Evolutionary conservation across 2,113 vertebrate genomes (phyloP).

Genomic region (Mellivora capensis): DNA sequence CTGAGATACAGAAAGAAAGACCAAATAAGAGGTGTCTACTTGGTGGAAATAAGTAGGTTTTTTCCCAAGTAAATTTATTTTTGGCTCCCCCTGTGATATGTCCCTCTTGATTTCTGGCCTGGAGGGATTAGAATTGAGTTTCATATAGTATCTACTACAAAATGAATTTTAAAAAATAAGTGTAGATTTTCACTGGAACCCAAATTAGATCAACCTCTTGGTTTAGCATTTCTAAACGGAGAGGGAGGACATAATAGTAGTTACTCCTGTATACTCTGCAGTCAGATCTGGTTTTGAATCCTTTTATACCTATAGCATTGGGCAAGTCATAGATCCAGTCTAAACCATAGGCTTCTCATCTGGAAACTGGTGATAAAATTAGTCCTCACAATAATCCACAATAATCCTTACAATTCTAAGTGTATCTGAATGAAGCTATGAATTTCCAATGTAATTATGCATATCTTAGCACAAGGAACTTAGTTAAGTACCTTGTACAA

Average conservation of each 20-base stretch:
- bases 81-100: background rate
- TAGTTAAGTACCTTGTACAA: background rate
- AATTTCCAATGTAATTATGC: background rate
- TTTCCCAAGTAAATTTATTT: background rate
- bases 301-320: background rate
- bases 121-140: background rate
- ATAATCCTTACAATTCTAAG: background rate
- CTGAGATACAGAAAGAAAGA: background rate
- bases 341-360: background rate
- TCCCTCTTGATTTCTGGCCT: background rate
- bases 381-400: background rate
- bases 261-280: background rate
- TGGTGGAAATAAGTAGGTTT: background rate
- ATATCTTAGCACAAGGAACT: background rate
- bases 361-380: background rate
- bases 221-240: background rate
- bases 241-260: background rate
- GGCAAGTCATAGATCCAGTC: background rate
- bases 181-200: background rate
- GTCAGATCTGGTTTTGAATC: background rate
- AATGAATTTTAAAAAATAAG: conserved; percentile 13
- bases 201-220: background rate
- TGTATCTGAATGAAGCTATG: background rate
- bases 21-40: background rate
- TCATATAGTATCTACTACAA: background rate